These are phyloP conservation scores for Olivierus martensii DNA, from an alignment of 1,140 invertebrate genomes.

Conservation along the genomic window DNA sequence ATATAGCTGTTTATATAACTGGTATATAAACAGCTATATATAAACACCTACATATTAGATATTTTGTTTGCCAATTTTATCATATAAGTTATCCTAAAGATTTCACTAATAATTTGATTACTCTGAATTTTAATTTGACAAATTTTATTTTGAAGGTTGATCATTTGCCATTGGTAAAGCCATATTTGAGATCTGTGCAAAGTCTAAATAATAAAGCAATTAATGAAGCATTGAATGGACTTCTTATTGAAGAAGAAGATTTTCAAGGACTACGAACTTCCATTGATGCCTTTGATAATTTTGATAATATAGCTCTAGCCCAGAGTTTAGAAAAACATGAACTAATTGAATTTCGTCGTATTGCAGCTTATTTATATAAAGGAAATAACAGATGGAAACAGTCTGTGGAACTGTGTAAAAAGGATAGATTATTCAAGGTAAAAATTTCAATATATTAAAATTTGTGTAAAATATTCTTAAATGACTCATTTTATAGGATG, in stretches of 20 bases:
- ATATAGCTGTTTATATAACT: too few species aligned
- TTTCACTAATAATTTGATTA: too few species aligned
- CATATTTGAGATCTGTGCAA: slow-evolving; percentile 93
- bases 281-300: slow-evolving; percentile 99
- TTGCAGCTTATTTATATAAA: slow-evolving; percentile 98
- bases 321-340: slow-evolving; percentile 98
- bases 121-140: too few species aligned
- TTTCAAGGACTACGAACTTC: slow-evolving; percentile 82
- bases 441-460: slow-evolving; percentile 2
- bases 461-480: neutral
- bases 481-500: slow-evolving; percentile 48
- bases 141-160: slow-evolving; percentile 30
- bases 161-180: slow-evolving; percentile 92
- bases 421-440: slow-evolving; percentile 85
- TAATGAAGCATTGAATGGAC: slow-evolving; percentile 93
- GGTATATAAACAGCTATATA: too few species aligned
- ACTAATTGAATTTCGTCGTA: slow-evolving; percentile 95
- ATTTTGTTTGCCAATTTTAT: too few species aligned
- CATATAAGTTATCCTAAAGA: too few species aligned
- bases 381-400: slow-evolving; percentile 99
- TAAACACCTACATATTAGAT: too few species aligned
- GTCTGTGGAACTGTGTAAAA: slow-evolving; percentile 97
- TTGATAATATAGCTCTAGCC: slow-evolving; percentile 96
- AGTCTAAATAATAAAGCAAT: slow-evolving; percentile 98
- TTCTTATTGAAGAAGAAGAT: slow-evolving; percentile 97